Evolutionary conservation across 1,140 invertebrate genomes (phyloP), one percentile per base, ranked within the genome.

Genomic region (Drosophila suzukii): DNA sequence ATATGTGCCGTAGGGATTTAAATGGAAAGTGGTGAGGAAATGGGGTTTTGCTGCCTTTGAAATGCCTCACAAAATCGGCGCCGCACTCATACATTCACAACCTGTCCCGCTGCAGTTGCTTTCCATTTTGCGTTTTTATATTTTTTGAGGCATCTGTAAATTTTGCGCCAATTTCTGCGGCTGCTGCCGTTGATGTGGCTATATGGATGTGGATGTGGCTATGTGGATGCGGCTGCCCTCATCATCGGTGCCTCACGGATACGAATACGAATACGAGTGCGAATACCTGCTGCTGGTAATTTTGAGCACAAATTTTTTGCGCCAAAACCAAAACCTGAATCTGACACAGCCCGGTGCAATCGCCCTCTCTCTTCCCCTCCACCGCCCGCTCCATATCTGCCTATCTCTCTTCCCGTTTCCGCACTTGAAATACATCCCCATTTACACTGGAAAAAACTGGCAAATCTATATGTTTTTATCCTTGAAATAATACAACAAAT

Each of bases 321-420:
- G 82, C 82, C 83, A 86, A 88, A 88, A 88, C 70, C 83, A 88
- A 88, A 86, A 86, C 83, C 83, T 79, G 83, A 86, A 86, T 88
- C 83, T 73, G 70, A 62, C 66, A 68, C 78, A 81, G 82, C 70
- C 60, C 67, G 62, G 54, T 60, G 38, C 61, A 53, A 67, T 54
- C 49, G 51, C 15, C 49, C 32, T 39, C 41, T 43, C 44, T n/a
- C 20, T 17, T 51, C 20, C 32, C 17, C 58, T 15, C 4, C 17
- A n/a, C 13, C 34, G n/a, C 15, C 47, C 55, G 30, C 34, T 55
- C 17, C 27, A 34, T 17, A 20, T 59, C 43, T 20, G 32, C 34
- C n/a, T 41, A n/a, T 36, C 70, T 38, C 57, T 66, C 66, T 67
- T 63, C 47, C 77, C 77, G 67, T 46, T 76, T 72, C 75, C 61